Conservation (phyloP, 2,888 invertebrate species). For the Drosophila nr. fundita region DNA sequence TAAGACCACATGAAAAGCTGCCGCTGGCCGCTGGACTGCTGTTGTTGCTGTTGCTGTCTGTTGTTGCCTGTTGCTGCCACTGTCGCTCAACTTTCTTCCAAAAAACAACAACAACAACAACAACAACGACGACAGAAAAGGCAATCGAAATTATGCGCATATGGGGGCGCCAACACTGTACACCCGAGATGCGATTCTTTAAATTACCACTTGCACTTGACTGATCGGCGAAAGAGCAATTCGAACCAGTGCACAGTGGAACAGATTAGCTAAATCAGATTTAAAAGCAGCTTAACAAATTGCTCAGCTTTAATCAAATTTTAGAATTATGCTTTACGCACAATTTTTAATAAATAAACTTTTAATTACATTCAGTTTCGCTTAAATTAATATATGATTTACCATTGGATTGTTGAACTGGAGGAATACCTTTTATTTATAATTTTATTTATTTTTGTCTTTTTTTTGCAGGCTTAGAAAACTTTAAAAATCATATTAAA, state of each 20-base stretch:
- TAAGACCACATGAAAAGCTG: slow-evolving; percentile 72
- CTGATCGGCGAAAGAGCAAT: slow-evolving; percentile 51
- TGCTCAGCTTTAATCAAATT: not conserved
- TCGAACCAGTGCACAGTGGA: slow-evolving; percentile 47
- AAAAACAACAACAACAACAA: slow-evolving; percentile 9
- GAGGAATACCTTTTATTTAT: not conserved
- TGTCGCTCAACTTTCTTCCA: slow-evolving; percentile 68
- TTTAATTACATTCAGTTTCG: not conserved
- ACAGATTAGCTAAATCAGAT: not conserved
- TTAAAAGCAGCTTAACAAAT: not conserved
- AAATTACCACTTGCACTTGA: slow-evolving; percentile 80
- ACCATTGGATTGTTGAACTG: not conserved
- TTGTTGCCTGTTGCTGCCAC: slow-evolving; percentile 14
- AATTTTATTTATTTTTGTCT: too few relatives aligned
- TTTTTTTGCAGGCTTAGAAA: not conserved
- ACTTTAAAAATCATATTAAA: not conserved
- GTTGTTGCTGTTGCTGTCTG: slow-evolving; percentile 4
- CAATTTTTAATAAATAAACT: not conserved
- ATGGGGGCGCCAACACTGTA: slow-evolving; percentile 73
- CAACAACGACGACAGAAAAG: slow-evolving; percentile 16
- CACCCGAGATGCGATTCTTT: slow-evolving; percentile 73
- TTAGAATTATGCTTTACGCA: not conserved
- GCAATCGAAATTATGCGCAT: slow-evolving; percentile 53
- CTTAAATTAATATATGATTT: not conserved
- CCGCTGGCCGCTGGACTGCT: slow-evolving; percentile 31